Percentiles rank a stretch among this genome's conserved stretches.
These are phyloP conservation scores for Listrodromus nycthemerus DNA, from an alignment of 2,888 invertebrate genomes.

Conservation along the genomic window DNA sequence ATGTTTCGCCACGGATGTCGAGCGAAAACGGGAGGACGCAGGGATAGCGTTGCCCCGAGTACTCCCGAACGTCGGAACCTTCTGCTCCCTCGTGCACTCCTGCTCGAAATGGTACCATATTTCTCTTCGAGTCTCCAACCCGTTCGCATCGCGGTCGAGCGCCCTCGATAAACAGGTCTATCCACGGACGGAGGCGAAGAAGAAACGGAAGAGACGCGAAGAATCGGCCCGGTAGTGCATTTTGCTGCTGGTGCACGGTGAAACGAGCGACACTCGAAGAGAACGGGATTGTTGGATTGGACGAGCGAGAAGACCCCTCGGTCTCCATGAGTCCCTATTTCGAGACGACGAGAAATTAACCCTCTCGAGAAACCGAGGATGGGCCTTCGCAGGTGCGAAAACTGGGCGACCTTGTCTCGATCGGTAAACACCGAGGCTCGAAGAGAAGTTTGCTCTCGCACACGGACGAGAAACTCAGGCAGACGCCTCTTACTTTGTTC, in stretches of 20 bases:
- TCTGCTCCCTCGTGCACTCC: conserved; percentile 66
- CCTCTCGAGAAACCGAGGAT: conserved; percentile 71
- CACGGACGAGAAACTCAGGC: conserved; percentile 8
- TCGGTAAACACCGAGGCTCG: conserved; percentile 1
- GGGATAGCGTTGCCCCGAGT: conserved; percentile 7
- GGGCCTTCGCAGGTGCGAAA: conserved; percentile 23
- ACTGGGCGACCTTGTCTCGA: conserved; percentile 9
- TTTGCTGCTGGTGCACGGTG: not conserved
- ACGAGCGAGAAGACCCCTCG: conserved; percentile 53
- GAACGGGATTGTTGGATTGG: not conserved
- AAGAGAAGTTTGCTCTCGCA: not conserved
- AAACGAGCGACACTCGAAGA: not conserved
- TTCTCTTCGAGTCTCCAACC: conserved; percentile 77
- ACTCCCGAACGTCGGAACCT: conserved; percentile 52
- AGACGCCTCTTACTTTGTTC: conserved; percentile 67
- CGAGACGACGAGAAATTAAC: conserved; percentile 72
- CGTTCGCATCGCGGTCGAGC: conserved; percentile 69
- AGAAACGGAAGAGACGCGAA: conserved; percentile 29
- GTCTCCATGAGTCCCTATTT: conserved; percentile 72
- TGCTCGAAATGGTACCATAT: conserved; percentile 77
- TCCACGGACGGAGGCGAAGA: conserved; percentile 53
- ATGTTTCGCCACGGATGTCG: not conserved
- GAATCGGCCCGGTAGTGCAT: not conserved
- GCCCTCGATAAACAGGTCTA: conserved; percentile 24
- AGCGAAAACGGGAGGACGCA: conserved; percentile 27